Percentiles rank a stretch among this genome's conserved stretches.
Conservation (phyloP, 2,888 invertebrate genomes). For the Neoscelio sp. region DNA sequence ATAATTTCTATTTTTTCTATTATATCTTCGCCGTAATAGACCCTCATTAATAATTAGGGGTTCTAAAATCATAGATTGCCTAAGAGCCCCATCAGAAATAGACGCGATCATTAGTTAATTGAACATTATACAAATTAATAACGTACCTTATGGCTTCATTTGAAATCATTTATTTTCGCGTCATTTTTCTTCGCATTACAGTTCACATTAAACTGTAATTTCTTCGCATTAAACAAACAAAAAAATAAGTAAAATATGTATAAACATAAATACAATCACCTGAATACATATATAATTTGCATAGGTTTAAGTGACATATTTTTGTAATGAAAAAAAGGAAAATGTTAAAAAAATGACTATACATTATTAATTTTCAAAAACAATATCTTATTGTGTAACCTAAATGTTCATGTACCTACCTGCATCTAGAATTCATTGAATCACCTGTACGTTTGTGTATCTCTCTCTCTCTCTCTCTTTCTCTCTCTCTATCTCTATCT, state of each 20-base stretch:
- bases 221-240: neutral
- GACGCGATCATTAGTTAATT: slow-evolving; percentile 9
- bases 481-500: neutral
- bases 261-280: slow-evolving; percentile 32
- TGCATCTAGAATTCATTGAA: slow-evolving; percentile 3
- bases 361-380: slow-evolving; percentile 21
- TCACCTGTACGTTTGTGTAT: neutral
- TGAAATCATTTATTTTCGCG: neutral
- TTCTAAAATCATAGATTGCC: slow-evolving; percentile 27
- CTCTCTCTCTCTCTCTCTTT: neutral
- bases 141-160: slow-evolving; percentile 8
- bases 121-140: neutral
- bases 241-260: slow-evolving; percentile 18
- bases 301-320: slow-evolving; percentile 45
- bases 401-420: neutral
- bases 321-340: slow-evolving; percentile 36
- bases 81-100: slow-evolving; percentile 4
- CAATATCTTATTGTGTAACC: slow-evolving; percentile 16
- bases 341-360: slow-evolving; percentile 8
- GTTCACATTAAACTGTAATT: neutral
- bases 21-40: slow-evolving; percentile 22
- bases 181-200: neutral
- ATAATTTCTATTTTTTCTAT: too few species aligned
- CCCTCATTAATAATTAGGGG: slow-evolving; percentile 20
- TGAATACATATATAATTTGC: slow-evolving; percentile 31